These are phyloP conservation scores for Scaptomyza montana DNA, from an alignment of 1,140 invertebrate species.

Conservation along the genomic window DNA sequence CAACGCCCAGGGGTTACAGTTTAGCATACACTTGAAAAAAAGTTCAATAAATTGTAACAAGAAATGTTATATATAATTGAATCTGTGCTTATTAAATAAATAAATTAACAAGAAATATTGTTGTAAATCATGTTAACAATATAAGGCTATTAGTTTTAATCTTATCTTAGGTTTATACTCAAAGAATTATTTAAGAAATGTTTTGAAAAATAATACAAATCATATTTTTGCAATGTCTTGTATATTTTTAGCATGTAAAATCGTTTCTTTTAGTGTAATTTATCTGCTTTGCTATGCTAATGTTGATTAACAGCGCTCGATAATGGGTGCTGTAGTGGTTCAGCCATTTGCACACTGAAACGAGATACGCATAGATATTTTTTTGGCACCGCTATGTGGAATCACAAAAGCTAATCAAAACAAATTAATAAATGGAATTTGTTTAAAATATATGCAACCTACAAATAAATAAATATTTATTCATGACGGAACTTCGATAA, in stretches of 20 bases:
- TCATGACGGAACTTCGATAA: slow-evolving; percentile 67
- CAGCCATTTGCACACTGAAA: slow-evolving; percentile 45
- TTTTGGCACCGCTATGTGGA: slow-evolving; percentile 39
- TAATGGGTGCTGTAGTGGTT: slow-evolving; percentile 53
- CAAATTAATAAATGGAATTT: slow-evolving; percentile 60
- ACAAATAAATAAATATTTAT: slow-evolving; percentile 53
- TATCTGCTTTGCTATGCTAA: slow-evolving; percentile 42
- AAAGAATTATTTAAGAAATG: too few relatives aligned
- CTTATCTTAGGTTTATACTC: too few relatives aligned
- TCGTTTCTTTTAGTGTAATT: slow-evolving; percentile 18
- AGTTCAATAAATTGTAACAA: too few relatives aligned
- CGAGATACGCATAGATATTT: slow-evolving; percentile 48
- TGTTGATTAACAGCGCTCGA: slow-evolving; percentile 50
- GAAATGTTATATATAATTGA: too few relatives aligned
- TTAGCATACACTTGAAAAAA: neutral
- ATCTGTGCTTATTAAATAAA: too few relatives aligned
- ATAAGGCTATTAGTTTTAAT: too few relatives aligned
- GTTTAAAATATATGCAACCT: slow-evolving; percentile 2
- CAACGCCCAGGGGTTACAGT: slow-evolving; percentile 5
- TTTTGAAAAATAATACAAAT: too few relatives aligned
- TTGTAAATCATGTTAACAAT: too few relatives aligned
- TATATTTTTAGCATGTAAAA: too few relatives aligned
- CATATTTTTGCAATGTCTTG: neutral
- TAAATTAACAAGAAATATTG: too few relatives aligned
- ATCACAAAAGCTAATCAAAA: slow-evolving; percentile 55